Evolutionary conservation across 30 jellyfish, hydroid and myxozoan genomes (phyloP).

Genomic region (Chironex yamaguchii): DNA sequence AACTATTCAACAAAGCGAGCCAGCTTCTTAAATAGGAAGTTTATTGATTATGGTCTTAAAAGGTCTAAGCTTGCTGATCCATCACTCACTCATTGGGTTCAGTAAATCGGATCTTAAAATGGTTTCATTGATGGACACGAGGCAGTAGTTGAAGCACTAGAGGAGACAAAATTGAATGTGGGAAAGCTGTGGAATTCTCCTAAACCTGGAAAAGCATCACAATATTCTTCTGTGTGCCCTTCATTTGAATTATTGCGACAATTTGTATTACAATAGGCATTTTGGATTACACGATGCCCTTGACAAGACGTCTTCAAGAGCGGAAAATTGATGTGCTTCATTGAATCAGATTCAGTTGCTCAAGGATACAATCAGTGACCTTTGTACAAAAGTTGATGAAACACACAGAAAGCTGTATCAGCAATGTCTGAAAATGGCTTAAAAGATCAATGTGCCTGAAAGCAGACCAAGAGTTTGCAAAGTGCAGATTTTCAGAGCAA

Average conservation of each 20-base stretch:
- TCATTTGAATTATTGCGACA: conserved; percentile 2
- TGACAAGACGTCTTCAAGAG: conserved; percentile 22
- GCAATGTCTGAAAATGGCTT: neutral
- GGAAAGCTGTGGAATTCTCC: neutral
- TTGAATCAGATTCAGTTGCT: neutral
- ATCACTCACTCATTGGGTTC: conserved; percentile 56
- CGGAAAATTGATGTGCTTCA: conserved; percentile 9
- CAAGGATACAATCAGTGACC: neutral
- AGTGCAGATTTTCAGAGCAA: neutral
- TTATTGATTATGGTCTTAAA: neutral
- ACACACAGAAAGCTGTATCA: neutral
- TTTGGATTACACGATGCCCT: conserved; percentile 8
- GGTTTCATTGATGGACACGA: conserved; percentile 27
- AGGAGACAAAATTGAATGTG: conserved; percentile 21
- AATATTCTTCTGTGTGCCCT: conserved; percentile 8
- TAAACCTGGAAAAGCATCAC: conserved; percentile 37
- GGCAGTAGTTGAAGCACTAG: conserved; percentile 42
- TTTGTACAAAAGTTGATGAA: neutral
- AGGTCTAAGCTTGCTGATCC: conserved; percentile 37
- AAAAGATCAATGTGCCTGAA: conserved; percentile 12
- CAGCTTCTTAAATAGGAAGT: neutral
- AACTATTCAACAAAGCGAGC: conserved; percentile 34
- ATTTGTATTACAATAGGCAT: neutral
- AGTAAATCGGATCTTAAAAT: conserved; percentile 31
- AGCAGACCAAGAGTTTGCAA: conserved; percentile 22